Evolutionary conservation across 1,140 invertebrate species (phyloP).

Genomic region (Mactra quadrangularis): DNA sequence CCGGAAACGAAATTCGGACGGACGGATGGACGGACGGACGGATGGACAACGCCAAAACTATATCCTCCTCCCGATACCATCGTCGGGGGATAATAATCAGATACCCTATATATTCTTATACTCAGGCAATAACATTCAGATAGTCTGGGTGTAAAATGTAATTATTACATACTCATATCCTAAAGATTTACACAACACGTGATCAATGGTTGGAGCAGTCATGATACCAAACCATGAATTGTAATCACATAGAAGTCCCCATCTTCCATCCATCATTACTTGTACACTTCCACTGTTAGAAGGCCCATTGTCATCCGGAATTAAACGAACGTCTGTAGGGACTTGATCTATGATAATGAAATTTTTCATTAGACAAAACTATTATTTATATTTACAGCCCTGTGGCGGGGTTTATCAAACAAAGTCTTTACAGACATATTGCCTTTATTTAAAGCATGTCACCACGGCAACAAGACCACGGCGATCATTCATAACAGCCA

Average conservation of each 20-base stretch:
- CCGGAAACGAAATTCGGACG: no score
- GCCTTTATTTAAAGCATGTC: not conserved
- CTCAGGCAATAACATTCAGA: no score
- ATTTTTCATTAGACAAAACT: not conserved
- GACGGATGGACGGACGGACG: no score
- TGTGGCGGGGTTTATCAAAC: not conserved
- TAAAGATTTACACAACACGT: not conserved
- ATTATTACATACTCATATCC: not conserved
- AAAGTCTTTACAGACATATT: not conserved
- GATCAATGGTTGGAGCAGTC: not conserved
- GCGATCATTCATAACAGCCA: no score
- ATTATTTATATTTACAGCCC: not conserved
- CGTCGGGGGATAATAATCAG: no score
- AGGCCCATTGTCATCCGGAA: not conserved
- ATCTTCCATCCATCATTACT: slow-evolving; percentile 4
- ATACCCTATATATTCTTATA: no score
- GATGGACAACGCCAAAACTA: no score
- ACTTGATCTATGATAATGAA: not conserved
- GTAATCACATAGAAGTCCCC: not conserved
- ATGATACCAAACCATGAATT: not conserved
- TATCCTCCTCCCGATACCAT: no score
- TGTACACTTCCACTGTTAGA: not conserved
- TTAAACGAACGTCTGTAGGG: not conserved
- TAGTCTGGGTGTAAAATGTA: no score
- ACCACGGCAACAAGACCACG: no score